Evolutionary conservation across 2,113 vertebrate species (phyloP).

Genomic region (Anser cygnoides): DNA sequence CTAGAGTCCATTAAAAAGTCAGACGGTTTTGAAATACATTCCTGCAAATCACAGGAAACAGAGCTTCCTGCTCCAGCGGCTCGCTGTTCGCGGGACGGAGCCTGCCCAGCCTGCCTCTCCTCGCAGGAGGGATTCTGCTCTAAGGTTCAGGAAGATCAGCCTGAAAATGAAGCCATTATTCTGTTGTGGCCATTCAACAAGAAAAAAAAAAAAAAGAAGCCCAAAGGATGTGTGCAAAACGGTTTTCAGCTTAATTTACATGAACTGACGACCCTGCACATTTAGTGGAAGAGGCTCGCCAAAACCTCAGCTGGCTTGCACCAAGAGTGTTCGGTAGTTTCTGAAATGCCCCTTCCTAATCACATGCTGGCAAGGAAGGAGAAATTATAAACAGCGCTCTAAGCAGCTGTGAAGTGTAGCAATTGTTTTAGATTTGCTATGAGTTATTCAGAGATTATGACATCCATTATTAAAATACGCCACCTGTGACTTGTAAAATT

Average conservation of each 20-base stretch:
- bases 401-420: background rate
- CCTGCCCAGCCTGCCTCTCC: background rate
- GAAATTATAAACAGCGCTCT: background rate
- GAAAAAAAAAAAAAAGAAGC: background rate
- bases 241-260: background rate
- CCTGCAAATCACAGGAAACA: background rate
- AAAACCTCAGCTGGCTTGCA: background rate
- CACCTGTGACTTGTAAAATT: background rate
- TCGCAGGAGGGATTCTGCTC: background rate
- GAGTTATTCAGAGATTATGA: background rate
- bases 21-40: background rate
- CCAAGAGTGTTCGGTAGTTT: background rate
- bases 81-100: background rate
- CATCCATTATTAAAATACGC: background rate
- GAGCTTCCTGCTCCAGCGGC: background rate
- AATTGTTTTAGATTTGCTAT: background rate
- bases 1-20: background rate
- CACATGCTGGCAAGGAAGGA: background rate
- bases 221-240: background rate
- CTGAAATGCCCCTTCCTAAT: background rate
- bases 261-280: background rate
- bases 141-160: background rate
- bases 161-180: background rate
- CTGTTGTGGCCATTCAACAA: background rate
- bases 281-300: background rate